A percentile compares a stretch with the other conserved stretches of the same genome.
phyloP scores from a whole-genome alignment of 2,888 invertebrate genomes.

The Amblyteles armatorius region DNA sequence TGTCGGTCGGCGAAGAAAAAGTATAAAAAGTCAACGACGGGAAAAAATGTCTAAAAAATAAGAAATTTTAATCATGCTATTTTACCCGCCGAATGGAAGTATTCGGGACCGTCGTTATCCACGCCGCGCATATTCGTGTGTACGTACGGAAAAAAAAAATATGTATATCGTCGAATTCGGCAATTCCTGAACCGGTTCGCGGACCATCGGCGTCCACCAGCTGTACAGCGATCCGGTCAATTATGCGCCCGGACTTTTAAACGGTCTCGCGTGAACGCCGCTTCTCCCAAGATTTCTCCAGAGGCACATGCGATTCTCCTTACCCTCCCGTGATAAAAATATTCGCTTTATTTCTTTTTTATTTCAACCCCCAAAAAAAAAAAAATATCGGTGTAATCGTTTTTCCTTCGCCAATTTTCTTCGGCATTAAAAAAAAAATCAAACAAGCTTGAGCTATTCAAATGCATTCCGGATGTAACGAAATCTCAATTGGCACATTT shows the following conservation, averaged over 20 bases:
- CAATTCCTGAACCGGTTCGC: constrained; percentile 43
- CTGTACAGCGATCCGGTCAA: background rate
- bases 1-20: constrained; percentile 18
- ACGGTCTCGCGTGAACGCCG: constrained; percentile 15
- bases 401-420: too few relatives aligned
- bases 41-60: background rate
- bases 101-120: constrained; percentile 42
- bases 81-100: constrained; percentile 19
- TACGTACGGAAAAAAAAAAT: background rate
- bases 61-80: constrained; percentile 11
- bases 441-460: background rate
- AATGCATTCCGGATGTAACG: background rate
- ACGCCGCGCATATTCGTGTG: background rate
- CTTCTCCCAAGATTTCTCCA: background rate
- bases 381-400: background rate
- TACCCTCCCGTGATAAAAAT: background rate
- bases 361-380: background rate
- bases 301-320: background rate
- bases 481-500: background rate
- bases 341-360: background rate
- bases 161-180: constrained; percentile 27
- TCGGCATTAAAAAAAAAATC: too few relatives aligned
- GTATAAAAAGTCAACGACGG: constrained; percentile 5
- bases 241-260: constrained; percentile 15
- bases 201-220: constrained; percentile 1